A percentile compares a stretch with the other conserved stretches of the same genome.
Evolutionary conservation across 1,140 invertebrate species (phyloP).

Genomic region (Scaptomyza montana): DNA sequence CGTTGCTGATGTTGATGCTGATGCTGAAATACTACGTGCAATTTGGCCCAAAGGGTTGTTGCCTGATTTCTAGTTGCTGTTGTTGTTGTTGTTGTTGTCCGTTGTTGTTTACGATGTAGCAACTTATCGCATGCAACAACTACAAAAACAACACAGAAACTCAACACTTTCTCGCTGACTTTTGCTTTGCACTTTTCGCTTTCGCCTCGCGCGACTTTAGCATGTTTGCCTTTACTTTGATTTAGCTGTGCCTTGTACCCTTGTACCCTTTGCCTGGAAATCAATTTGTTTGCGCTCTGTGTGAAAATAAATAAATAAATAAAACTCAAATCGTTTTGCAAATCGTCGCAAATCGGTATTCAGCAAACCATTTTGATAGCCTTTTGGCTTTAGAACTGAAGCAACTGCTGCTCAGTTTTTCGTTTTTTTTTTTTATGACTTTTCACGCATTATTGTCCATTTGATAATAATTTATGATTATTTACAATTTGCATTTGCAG

Average conservation of each 20-base stretch:
- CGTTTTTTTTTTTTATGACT: constrained; percentile 55
- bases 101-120: constrained; percentile 80
- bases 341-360: constrained; percentile 65
- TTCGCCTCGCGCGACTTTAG: constrained; percentile 39
- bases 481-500: constrained; percentile 43
- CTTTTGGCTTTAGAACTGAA: constrained; percentile 49
- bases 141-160: constrained; percentile 22
- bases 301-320: constrained; percentile 71
- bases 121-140: constrained; percentile 74
- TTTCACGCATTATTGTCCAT: constrained; percentile 68
- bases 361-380: constrained; percentile 73
- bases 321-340: constrained; percentile 55
- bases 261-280: constrained; percentile 52
- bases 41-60: constrained; percentile 70
- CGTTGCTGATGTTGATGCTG: constrained; percentile 54
- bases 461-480: constrained; percentile 80
- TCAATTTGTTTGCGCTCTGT: constrained; percentile 67
- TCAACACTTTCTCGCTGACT: constrained; percentile 35
- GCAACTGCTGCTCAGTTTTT: constrained; percentile 16
- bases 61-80: not conserved
- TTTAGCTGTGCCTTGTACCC: constrained; percentile 56
- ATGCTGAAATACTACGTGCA: constrained; percentile 83
- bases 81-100: constrained; percentile 37
- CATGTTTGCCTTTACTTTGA: constrained; percentile 65
- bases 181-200: constrained; percentile 50